Evolutionary conservation across 35 echinoderm and acorn worm genomes (phyloP), one percentile per base, ranked within the genome.

Genomic region (Ophioderma brevispina): DNA sequence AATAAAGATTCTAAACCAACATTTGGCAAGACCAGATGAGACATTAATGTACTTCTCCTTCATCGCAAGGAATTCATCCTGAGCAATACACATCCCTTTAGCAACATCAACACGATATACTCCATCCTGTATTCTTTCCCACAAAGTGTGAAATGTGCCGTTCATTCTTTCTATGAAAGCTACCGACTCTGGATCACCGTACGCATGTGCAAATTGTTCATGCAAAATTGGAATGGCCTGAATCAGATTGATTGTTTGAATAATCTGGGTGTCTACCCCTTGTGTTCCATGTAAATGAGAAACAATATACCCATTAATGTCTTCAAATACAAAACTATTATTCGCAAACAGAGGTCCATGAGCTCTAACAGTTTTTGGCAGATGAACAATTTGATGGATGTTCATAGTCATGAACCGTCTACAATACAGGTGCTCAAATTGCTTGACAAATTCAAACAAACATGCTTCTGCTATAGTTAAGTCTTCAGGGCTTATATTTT

Each of bases 251-350:
- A 76, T 63, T 3, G 81, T 77, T 38, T 91, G 80, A 84, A 91
- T 40, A n/a, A 91, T 42, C 75, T 91, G 81, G 6, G 81, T 84
- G 34, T 75, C 80, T 1, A 91, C 75, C 34, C 89, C 89, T 77
- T 91, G 89, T 4, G 80, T 84, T 42, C 80, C 89, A 39, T 91
- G 89, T 36, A 82, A 76, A 32, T 84, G 81, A 19, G 80, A 91
- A 13, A 91, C 89, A 41, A 84, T 76, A 49, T 77, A 91, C 19
- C 89, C 89, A 91, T 91, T 91, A 2, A 91, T 75, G 35, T 91
- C 80, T 41, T 84, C 89, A 91, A 84, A 91, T 28, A 84, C 50
- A 84, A 91, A 91, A 77, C 80, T 76, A 78, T 84, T 91, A 39
- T 91, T 91, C 1, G 78, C 63, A 84, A 91, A 91, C 64, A 91